A percentile compares a stretch with the other conserved stretches of the same genome.
These are phyloP conservation scores for Drosophila fuyamai DNA, from an alignment of 1,140 invertebrate genomes.

Conservation along the genomic window DNA sequence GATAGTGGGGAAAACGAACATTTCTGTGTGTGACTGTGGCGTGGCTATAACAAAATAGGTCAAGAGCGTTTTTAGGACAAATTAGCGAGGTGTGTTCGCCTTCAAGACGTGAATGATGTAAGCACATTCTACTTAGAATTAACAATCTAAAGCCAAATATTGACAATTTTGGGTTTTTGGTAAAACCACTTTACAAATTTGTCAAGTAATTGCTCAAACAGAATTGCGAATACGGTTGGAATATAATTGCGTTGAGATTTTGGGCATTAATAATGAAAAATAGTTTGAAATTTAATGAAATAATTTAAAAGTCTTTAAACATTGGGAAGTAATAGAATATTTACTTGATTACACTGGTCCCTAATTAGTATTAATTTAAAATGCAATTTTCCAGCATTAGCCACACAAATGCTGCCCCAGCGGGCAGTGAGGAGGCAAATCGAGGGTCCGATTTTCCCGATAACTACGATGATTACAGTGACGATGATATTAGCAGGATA, in stretches of 20 bases:
- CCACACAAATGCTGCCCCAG: constrained; percentile 63
- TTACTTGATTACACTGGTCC: not conserved
- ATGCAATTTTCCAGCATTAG: constrained; percentile 57
- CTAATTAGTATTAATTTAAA: not conserved
- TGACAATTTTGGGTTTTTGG: constrained; percentile 39
- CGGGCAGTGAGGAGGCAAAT: constrained; percentile 40
- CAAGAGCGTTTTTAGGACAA: constrained; percentile 76
- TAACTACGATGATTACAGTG: constrained; percentile 39
- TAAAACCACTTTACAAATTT: constrained; percentile 45
- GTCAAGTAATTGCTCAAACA: constrained; percentile 39
- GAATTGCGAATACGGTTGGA: constrained; percentile 13
- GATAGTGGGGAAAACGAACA: constrained; percentile 59
- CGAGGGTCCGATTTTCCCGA: constrained; percentile 24
- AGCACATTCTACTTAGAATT: constrained; percentile 45
- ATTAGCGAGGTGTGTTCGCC: constrained; percentile 64
- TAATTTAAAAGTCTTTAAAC: not conserved
- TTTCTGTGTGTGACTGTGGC: constrained; percentile 29
- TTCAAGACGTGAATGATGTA: constrained; percentile 52
- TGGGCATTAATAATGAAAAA: not conserved
- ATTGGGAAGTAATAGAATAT: not conserved
- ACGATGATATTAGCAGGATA: constrained; percentile 58
- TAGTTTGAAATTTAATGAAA: not conserved
- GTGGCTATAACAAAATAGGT: constrained; percentile 59
- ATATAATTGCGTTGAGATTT: constrained; percentile 1
- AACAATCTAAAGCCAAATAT: constrained; percentile 34